Conservation (phyloP, 2,113 vertebrate species). For the Peucedramus taeniatus region DNA sequence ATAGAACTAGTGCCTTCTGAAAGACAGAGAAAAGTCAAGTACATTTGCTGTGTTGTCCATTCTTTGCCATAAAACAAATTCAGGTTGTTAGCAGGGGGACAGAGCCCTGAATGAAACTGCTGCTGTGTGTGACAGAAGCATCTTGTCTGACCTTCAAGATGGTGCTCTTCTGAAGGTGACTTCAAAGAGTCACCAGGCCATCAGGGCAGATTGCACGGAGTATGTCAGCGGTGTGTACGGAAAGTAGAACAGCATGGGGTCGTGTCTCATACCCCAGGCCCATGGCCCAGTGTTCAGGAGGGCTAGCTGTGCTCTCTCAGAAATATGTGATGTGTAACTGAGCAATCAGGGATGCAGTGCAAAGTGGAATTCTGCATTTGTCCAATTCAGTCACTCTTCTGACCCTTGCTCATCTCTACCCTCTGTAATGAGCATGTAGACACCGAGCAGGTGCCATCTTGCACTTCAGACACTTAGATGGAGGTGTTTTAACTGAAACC, state of each 20-base stretch:
- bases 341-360: neutral
- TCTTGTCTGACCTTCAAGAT: neutral
- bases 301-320: neutral
- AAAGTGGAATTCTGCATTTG: neutral
- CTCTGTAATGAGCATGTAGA: neutral
- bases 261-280: fast-evolving
- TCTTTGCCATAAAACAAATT: neutral
- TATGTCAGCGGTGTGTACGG: neutral
- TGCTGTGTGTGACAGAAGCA: neutral
- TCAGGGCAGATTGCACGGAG: neutral
- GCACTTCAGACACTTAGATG: neutral
- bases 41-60: neutral
- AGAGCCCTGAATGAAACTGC: neutral
- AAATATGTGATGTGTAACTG: neutral
- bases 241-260: fast-evolving
- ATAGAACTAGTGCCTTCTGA: neutral
- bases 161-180: neutral
- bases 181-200: neutral
- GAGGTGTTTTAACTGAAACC: neutral
- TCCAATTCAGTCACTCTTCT: neutral
- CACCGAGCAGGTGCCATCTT: neutral
- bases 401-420: neutral
- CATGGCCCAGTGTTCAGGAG: fast-evolving
- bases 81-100: neutral
- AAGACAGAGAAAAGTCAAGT: neutral